phyloP scores from a whole-genome alignment of 2,888 invertebrate genomes.

The Schizotus pectinicornis region DNA sequence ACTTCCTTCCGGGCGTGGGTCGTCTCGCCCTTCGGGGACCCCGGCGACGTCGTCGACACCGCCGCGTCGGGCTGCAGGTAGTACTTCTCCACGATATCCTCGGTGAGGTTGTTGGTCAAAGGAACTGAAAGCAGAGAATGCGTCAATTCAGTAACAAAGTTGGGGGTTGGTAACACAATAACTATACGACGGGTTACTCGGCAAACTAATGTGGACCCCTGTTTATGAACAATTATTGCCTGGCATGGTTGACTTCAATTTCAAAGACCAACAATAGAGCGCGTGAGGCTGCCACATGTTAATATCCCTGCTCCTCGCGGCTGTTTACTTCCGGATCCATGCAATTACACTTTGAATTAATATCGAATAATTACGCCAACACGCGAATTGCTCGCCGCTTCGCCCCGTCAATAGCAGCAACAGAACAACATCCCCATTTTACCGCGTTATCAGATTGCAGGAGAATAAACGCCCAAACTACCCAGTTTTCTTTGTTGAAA shows the following conservation, averaged over 20 bases:
- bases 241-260: constrained; percentile 38
- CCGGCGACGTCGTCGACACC: constrained; percentile 52
- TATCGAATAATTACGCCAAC: constrained; percentile 1
- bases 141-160: neutral
- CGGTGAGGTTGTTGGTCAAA: constrained; percentile 66
- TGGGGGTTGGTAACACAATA: neutral
- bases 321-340: constrained; percentile 33
- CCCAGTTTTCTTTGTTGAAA: constrained; percentile 9
- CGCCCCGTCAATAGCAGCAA: too few species aligned
- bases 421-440: too few species aligned
- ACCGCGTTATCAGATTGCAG: too few species aligned
- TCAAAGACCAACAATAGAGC: constrained; percentile 41
- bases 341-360: constrained; percentile 33
- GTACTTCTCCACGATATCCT: constrained; percentile 67
- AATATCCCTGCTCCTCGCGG: constrained; percentile 28
- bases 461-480: constrained; percentile 6
- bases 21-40: constrained; percentile 57
- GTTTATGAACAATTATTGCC: constrained; percentile 18
- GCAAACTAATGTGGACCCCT: too few species aligned
- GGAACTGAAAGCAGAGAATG: constrained; percentile 56
- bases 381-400: too few species aligned
- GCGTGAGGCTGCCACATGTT: constrained; percentile 26
- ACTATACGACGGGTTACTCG: constrained; percentile 16
- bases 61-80: constrained; percentile 62
- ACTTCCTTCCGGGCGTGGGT: constrained; percentile 62